Percentiles rank a stretch among this genome's conserved stretches.
These are phyloP conservation scores for Balanococcus diminutus DNA, from an alignment of 2,888 invertebrate species.

Conservation along the genomic window DNA sequence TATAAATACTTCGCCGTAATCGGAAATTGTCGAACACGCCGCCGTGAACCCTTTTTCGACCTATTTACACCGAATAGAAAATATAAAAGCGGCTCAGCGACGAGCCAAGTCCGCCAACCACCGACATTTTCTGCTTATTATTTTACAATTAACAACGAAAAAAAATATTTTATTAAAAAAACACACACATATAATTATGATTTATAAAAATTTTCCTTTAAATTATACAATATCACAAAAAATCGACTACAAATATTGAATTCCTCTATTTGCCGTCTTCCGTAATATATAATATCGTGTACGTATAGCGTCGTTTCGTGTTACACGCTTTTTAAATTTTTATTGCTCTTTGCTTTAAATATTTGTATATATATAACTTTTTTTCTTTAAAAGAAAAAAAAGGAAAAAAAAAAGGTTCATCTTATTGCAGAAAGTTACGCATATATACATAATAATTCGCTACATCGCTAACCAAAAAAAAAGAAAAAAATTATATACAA, in stretches of 20 bases:
- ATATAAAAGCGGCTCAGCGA: not conserved
- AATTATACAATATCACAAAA: slow-evolving; percentile 55
- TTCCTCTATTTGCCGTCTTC: slow-evolving; percentile 43
- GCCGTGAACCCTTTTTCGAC: slow-evolving; percentile 11
- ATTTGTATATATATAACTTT: too few species aligned
- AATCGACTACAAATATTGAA: slow-evolving; percentile 50
- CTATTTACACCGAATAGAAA: not conserved
- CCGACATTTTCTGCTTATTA: not conserved
- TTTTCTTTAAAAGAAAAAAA: too few species aligned
- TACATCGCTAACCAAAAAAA: slow-evolving; percentile 32
- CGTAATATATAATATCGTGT: slow-evolving; percentile 1
- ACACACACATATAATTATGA: slow-evolving; percentile 34
- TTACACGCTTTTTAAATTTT: too few species aligned
- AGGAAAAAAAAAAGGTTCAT: not conserved
- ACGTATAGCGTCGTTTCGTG: not conserved
- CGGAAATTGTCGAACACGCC: not conserved
- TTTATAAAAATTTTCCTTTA: slow-evolving; percentile 41
- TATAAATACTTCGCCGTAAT: slow-evolving; percentile 29
- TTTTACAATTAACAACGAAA: slow-evolving; percentile 40
- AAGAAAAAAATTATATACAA: slow-evolving; percentile 46
- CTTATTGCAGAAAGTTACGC: slow-evolving; percentile 50
- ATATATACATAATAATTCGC: slow-evolving; percentile 47
- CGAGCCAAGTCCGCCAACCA: not conserved
- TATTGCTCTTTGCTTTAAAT: not conserved
- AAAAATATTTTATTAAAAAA: slow-evolving; percentile 37